Evolutionary conservation across 2,797 vertebrate species (phyloP).

Genomic region (Cossypha caffra): DNA sequence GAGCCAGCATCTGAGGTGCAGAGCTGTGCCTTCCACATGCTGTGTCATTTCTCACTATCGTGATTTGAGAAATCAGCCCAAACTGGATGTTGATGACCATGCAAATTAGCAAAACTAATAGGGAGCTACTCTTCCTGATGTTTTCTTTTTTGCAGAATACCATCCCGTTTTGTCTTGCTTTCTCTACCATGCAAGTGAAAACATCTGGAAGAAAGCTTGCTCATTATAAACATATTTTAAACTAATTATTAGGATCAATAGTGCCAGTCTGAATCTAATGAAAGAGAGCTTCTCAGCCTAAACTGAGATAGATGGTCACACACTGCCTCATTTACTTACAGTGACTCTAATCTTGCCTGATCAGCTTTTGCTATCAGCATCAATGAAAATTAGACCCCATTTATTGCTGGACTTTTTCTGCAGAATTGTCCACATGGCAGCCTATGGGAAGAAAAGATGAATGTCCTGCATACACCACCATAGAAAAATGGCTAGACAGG

Average conservation of each 20-base stretch:
- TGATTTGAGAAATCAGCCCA: background rate
- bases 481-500: background rate
- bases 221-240: background rate
- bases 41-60: background rate
- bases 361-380: background rate
- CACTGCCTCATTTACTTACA: background rate
- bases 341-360: background rate
- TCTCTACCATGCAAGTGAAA: background rate
- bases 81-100: background rate
- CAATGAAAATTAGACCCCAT: background rate
- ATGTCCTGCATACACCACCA: background rate
- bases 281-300: background rate
- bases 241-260: background rate
- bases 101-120: background rate
- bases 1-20: background rate
- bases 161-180: background rate
- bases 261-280: background rate
- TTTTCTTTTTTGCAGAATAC: background rate
- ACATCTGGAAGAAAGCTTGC: background rate
- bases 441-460: background rate
- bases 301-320: background rate
- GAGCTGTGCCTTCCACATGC: background rate
- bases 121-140: background rate
- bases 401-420: background rate
- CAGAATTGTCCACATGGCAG: background rate